Evolutionary conservation across 1,140 invertebrate genomes (phyloP).

Genomic region (Aporrectodea caliginosa): DNA sequence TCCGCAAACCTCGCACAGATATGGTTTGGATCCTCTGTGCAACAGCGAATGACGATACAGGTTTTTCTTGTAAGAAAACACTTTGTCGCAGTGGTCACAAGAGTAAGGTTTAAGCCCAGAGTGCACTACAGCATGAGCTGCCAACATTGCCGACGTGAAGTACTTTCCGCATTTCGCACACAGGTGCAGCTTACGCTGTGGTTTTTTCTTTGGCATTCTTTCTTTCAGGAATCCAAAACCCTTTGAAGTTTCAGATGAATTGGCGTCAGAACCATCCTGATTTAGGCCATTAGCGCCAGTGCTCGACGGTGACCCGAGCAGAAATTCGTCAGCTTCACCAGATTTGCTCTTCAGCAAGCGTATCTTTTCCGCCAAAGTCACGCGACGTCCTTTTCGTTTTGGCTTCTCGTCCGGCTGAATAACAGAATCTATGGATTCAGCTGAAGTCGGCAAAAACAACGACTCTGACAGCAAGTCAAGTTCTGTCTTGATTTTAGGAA

Average conservation of each 20-base stretch:
- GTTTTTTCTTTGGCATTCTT: neutral
- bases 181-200: neutral
- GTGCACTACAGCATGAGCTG: constrained; percentile 35
- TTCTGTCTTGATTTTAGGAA: too few relatives aligned
- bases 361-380: neutral
- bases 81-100: constrained; percentile 38
- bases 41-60: constrained; percentile 8
- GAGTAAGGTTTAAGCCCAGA: constrained; percentile 51
- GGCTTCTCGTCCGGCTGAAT: neutral
- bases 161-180: neutral
- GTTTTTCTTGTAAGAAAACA: constrained; percentile 13
- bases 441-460: too few relatives aligned
- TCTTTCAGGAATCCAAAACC: neutral
- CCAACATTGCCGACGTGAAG: neutral
- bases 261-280: neutral
- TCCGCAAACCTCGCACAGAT: constrained; percentile 55
- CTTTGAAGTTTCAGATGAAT: neutral
- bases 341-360: neutral
- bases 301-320: neutral
- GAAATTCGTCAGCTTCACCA: neutral
- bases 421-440: too few relatives aligned
- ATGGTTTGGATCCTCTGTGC: constrained; percentile 57
- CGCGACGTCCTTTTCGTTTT: neutral
- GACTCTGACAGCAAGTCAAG: too few relatives aligned
- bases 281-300: neutral